These are phyloP conservation scores for Rhingia rostrata DNA, from an alignment of 2,888 invertebrate genomes.

Conservation along the genomic window DNA sequence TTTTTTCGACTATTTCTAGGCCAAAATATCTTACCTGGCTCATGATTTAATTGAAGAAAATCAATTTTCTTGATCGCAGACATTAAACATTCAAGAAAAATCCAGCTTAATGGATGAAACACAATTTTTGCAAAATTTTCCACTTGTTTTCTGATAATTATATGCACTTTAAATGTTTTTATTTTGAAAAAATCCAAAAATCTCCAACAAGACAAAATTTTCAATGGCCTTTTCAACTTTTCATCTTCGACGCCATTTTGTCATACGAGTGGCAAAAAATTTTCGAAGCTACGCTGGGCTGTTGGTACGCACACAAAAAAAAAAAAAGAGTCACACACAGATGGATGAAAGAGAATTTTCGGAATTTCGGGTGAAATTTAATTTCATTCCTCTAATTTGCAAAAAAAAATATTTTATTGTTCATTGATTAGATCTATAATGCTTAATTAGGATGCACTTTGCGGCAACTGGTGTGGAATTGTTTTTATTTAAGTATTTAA, in stretches of 20 bases:
- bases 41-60: constrained; percentile 82
- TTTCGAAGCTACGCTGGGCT: constrained; percentile 64
- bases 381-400: constrained; percentile 11
- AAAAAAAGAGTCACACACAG: constrained; percentile 10
- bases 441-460: constrained; percentile 34
- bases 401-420: constrained; percentile 8
- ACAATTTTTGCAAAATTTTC: constrained; percentile 52
- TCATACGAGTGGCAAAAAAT: constrained; percentile 66
- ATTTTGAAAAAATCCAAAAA: constrained; percentile 68
- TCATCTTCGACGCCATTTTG: constrained; percentile 72
- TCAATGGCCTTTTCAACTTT: constrained; percentile 67
- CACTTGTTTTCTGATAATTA: constrained; percentile 65
- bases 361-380: constrained; percentile 5
- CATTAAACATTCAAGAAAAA: constrained; percentile 81
- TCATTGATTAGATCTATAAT: background rate
- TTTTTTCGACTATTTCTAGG: constrained; percentile 76
- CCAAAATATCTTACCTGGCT: constrained; percentile 81
- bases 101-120: constrained; percentile 68
- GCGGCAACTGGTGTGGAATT: constrained; percentile 17
- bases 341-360: constrained; percentile 41
- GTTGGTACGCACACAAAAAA: constrained; percentile 40
- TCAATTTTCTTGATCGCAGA: constrained; percentile 80
- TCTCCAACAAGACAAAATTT: constrained; percentile 73
- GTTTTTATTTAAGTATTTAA: constrained; percentile 49
- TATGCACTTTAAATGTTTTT: constrained; percentile 54